phyloP scores from a whole-genome alignment of 2,888 invertebrate species.

The Miltochrista miniata region DNA sequence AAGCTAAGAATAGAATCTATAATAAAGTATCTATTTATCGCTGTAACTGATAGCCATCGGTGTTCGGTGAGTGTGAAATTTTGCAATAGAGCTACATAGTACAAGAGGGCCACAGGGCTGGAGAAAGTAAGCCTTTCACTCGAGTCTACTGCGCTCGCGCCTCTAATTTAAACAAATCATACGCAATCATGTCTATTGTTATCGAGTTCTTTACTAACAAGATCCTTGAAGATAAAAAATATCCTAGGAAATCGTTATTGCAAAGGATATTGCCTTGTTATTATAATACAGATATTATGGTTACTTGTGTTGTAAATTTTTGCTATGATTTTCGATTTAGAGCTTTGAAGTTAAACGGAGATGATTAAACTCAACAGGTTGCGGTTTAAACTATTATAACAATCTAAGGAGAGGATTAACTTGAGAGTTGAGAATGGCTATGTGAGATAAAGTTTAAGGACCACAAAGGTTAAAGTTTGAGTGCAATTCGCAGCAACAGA shows the following conservation, averaged over 20 bases:
- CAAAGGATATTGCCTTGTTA: background rate
- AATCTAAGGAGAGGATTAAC: slow-evolving; percentile 54
- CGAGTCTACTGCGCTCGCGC: slow-evolving; percentile 53
- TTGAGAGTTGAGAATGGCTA: slow-evolving; percentile 49
- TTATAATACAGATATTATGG: slow-evolving; percentile 3
- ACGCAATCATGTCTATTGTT: slow-evolving; percentile 59
- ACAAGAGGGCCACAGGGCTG: slow-evolving; percentile 75
- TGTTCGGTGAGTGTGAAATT: slow-evolving; percentile 73
- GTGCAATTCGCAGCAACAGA: slow-evolving; percentile 53
- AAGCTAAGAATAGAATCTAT: slow-evolving; percentile 35
- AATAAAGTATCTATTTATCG: slow-evolving; percentile 59
- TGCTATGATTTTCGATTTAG: slow-evolving; percentile 10
- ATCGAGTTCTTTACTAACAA: slow-evolving; percentile 31
- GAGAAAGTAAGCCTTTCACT: slow-evolving; percentile 82
- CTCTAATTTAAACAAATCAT: slow-evolving; percentile 69
- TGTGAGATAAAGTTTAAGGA: slow-evolving; percentile 57
- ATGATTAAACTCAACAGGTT: slow-evolving; percentile 47
- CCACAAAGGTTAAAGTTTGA: slow-evolving; percentile 61
- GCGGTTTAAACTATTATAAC: slow-evolving; percentile 47
- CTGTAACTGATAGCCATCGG: slow-evolving; percentile 67
- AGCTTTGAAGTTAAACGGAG: slow-evolving; percentile 22
- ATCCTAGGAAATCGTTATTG: too few species aligned
- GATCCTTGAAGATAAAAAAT: slow-evolving; percentile 14
- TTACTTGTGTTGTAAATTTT: slow-evolving; percentile 30
- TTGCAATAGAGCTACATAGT: slow-evolving; percentile 68